Evolutionary conservation across 1,140 invertebrate genomes (phyloP), one percentile per base, ranked within the genome.

Genomic region (Leptopilina clavipes): DNA sequence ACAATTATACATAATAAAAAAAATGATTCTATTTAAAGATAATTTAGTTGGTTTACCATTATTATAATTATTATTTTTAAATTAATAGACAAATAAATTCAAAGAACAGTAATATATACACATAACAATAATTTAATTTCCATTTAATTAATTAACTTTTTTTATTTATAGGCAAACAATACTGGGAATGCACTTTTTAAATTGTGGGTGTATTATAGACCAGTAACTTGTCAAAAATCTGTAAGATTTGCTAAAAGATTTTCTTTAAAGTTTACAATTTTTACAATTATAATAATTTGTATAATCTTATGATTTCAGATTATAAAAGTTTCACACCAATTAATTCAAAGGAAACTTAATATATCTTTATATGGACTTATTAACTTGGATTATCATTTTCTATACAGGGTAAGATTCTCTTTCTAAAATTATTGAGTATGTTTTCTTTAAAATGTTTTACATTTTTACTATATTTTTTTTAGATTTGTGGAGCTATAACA

Each of bases 141-240:
- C 0, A 40, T 40, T 40, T 40, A 19, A 56, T n/a, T 56, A 18
- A 18, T 19, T 22, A n/a, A n/a, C 10, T 59, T 11, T 10, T 8
- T 12, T 8, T 40, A 12, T 59, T 9, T 56, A 3, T 18, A 59
- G 54, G 22, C 54, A 59, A 59, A 59, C 19, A 59, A 59, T 14
- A 59, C 54, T 59, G 54, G 54, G 1, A 59, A 59, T 59, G 19
- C 19, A 59, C 54, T 59, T 59, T 59, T 25, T 11, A 59, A 59
- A 59, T 19, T 59, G 3, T 59, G 54, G 54, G 6, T 59, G 1
- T 10, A 59, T 22, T 59, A 19, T 3, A 59, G 17, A 25, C 54
- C 54, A 22, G 8, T 11, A 12, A 18, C 25, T 59, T 59, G 22
- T 12, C 19, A 59, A 59, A 25, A 59, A 59, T 22, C 19, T 18